Conservation (phyloP, 2,888 invertebrate species). For the Aspidiotus destructor region DNA sequence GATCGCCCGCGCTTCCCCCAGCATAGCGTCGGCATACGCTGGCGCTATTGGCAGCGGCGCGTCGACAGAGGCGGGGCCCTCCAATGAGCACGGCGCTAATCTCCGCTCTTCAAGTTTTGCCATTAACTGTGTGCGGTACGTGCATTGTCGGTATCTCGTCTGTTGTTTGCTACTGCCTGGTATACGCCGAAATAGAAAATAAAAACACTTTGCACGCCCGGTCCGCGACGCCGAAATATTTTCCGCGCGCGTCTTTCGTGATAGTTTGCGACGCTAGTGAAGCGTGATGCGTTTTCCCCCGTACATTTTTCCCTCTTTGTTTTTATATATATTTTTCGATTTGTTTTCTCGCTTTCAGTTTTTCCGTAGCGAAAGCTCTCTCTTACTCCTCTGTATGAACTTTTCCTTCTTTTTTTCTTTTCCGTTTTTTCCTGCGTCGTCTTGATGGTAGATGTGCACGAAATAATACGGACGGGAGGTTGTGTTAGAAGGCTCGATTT, state of each 20-base stretch:
- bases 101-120: constrained; percentile 25
- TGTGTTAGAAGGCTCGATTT: background rate
- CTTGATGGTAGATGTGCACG: background rate
- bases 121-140: constrained; percentile 14
- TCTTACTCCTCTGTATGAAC: background rate
- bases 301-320: background rate
- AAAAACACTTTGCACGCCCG: constrained; percentile 27
- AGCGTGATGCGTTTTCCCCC: constrained; percentile 27
- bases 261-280: too few relatives aligned
- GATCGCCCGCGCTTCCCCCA: constrained; percentile 18
- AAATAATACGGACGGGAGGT: background rate
- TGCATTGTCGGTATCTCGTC: too few relatives aligned
- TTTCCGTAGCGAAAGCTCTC: constrained; percentile 5
- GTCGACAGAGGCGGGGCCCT: constrained; percentile 22
- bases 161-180: too few relatives aligned
- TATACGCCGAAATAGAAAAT: constrained; percentile 16
- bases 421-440: constrained; percentile 6
- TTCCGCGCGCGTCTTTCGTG: constrained; percentile 3
- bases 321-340: too few relatives aligned
- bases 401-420: background rate
- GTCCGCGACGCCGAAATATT: constrained; percentile 16
- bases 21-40: background rate
- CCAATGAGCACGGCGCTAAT: constrained; percentile 23
- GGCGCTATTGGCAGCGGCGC: constrained; percentile 24
- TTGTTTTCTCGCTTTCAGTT: background rate